Conservation (phyloP, 2,113 vertebrate species). For the Terrapene triunguis region DNA sequence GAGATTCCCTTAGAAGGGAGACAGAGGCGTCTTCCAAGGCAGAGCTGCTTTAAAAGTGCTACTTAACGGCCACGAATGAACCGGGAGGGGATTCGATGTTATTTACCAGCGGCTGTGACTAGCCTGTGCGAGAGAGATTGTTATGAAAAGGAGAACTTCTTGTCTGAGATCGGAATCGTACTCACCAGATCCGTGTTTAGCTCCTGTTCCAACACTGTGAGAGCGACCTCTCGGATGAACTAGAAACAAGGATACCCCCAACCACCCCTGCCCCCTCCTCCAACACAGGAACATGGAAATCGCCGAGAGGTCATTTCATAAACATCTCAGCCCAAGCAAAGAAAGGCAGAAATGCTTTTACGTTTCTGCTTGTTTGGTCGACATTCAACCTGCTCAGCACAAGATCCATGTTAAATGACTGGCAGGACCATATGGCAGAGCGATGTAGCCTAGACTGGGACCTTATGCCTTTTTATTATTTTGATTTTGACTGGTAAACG, state of each 20-base stretch:
- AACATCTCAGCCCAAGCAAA: background rate
- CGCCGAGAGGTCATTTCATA: background rate
- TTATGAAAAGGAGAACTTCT: background rate
- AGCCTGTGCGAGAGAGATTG: background rate
- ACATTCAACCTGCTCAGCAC: background rate
- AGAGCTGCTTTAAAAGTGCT: background rate
- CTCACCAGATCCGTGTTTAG: background rate
- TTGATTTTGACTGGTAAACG: background rate
- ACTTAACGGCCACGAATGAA: background rate
- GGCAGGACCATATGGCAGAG: background rate
- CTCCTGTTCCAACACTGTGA: background rate
- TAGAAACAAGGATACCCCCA: background rate
- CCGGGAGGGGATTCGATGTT: background rate
- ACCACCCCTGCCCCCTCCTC: background rate
- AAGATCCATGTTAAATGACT: accelerated
- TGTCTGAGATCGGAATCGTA: background rate
- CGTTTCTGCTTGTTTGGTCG: accelerated
- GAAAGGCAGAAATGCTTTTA: background rate
- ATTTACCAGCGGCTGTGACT: background rate
- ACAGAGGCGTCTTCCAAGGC: background rate
- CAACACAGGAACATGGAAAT: accelerated
- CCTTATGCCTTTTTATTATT: conserved; percentile 14
- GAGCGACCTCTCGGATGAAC: background rate
- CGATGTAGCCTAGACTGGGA: conserved; percentile 35
- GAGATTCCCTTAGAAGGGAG: background rate